Conservation (phyloP, 2,888 invertebrate genomes). For the Spodoptera littoralis region DNA sequence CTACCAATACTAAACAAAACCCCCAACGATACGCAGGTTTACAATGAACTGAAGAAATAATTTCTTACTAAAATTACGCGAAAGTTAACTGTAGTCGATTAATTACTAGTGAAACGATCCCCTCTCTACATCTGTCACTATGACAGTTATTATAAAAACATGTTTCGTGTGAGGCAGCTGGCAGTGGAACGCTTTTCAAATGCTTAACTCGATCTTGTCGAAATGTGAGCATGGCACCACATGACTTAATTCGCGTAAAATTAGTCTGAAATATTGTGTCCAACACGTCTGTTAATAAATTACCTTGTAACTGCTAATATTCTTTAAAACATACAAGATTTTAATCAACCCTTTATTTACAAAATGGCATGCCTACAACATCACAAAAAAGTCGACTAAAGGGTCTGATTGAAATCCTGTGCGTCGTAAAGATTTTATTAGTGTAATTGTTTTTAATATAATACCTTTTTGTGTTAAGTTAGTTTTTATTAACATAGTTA, state of each 20-base stretch:
- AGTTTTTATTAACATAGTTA: conserved; percentile 48
- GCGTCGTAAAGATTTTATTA: conserved; percentile 17
- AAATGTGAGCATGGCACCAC: background rate
- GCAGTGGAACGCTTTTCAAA: no score
- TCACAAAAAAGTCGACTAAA: conserved; percentile 29
- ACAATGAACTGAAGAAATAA: conserved; percentile 44
- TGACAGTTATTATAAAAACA: conserved; percentile 8
- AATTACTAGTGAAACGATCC: background rate
- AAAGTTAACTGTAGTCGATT: conserved; percentile 25
- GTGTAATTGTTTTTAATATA: conserved; percentile 54
- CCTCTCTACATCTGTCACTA: conserved; percentile 21
- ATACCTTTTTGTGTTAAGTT: conserved; percentile 42
- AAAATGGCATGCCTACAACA: conserved; percentile 36
- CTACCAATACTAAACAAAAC: conserved; percentile 78
- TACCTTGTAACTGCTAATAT: conserved; percentile 34
- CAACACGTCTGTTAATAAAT: conserved; percentile 41
- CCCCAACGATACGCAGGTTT: conserved; percentile 37
- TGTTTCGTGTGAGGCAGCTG: no score
- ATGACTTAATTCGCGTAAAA: conserved; percentile 30
- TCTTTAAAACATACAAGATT: conserved; percentile 31
- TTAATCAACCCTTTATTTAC: conserved; percentile 13
- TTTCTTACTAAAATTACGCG: conserved; percentile 40
- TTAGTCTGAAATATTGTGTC: conserved; percentile 35
- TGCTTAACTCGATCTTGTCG: no score
- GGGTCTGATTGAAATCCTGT: conserved; percentile 21